Evolutionary conservation across 2,113 vertebrate species (phyloP), one percentile per base, ranked within the genome.

Genomic region (Mormoops blainvillei): DNA sequence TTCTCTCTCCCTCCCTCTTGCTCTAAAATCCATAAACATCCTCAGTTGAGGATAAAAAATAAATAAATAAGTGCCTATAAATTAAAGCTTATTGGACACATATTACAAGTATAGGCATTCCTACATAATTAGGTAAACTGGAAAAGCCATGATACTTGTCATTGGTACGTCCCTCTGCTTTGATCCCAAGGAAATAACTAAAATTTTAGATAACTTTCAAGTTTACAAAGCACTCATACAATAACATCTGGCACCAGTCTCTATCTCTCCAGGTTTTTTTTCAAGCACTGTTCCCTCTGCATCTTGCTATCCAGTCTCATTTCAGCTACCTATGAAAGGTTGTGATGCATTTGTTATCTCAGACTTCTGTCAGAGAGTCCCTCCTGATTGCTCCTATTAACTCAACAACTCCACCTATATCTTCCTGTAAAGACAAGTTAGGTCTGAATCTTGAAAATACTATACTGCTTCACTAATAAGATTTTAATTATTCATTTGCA

Each of bases 401-500:
- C 28, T 43, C 38, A 87, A 78, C 38, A 87, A 87, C 56, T 70
- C 87, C 28, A 89, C 6, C 74, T 74, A 11, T 54, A 61, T 50
- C 45, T 86, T 26, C 54, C 54, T 20, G 11, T 20, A 84, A 78
- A 92, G 70, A 80, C 18, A 78, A 83, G 12, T 43, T 58, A 85
- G 70, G 9, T 76, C 28, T 71, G 56, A 93, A 76, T 61, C 65
- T 54, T 58, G 20, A 94, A 73, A 86, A 52, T 48, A 70, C 33
- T 86, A 54, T 70, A 81, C 4, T 76, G n/a, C 45, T 43, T 83
- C 54, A 87, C 56, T 83, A 58, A 88, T 93, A 58, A 85, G 58
- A 93, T 86, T 86, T 92, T 54, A 81, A 95, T 71, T 92, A 95
- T 70, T 87, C 43, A 81, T 74, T 63, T 73, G 84, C 31, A 83